Conservation (phyloP, 23 tunicate genomes). For the Aplidium turbinatum region DNA sequence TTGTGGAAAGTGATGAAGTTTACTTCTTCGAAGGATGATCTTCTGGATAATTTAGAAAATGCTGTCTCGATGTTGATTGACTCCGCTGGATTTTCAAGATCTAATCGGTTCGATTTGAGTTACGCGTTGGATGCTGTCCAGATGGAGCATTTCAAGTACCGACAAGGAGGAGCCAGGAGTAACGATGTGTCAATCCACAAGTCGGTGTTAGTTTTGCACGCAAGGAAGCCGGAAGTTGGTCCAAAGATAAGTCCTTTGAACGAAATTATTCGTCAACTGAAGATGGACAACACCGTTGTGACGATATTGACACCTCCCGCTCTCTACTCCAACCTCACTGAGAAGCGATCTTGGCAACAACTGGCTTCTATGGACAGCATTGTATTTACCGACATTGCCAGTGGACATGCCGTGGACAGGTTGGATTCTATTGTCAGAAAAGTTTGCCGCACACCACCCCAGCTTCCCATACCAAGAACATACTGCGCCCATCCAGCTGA, state of each 20-base stretch:
- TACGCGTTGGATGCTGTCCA: constrained; percentile 27
- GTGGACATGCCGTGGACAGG: neutral
- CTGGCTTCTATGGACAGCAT: constrained; percentile 25
- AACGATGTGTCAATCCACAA: constrained; percentile 17
- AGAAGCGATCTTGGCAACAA: constrained; percentile 19
- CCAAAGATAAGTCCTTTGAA: neutral
- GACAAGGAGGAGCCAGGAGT: constrained; percentile 17
- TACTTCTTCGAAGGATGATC: neutral
- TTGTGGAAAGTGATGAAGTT: constrained; percentile 36
- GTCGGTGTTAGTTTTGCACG: constrained; percentile 36
- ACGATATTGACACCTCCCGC: constrained; percentile 32
- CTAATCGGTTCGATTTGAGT: constrained; percentile 13
- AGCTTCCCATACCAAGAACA: constrained; percentile 9
- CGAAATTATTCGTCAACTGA: neutral
- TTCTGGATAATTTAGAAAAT: constrained; percentile 6
- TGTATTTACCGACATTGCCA: constrained; percentile 2
- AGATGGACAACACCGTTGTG: neutral
- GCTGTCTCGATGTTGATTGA: too few species aligned
- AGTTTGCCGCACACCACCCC: constrained; percentile 43
- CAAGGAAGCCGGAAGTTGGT: neutral
- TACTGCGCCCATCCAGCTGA: constrained; percentile 43
- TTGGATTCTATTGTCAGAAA: constrained; percentile 5
- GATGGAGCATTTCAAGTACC: neutral
- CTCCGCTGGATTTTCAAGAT: neutral
- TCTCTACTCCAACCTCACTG: constrained; percentile 2